Evolutionary conservation across 30 jellyfish, hydroid and myxozoan genomes (phyloP), one percentile per base, ranked within the genome.

Genomic region (Catostylus mosaicus): DNA sequence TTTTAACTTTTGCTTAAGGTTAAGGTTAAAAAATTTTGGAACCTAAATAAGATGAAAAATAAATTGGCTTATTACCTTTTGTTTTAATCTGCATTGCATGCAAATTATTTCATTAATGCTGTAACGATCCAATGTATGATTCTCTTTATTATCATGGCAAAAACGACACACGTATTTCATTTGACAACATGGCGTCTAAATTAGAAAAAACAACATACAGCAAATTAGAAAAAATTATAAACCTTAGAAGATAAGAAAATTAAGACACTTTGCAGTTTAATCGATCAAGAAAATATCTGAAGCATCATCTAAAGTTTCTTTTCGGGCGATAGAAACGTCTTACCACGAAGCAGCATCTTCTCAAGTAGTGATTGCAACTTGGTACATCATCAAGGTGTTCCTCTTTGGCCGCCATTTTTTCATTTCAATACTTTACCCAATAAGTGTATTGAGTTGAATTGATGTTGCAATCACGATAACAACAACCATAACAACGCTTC

Each of bases 141-240:
- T 83, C 57, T 92, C 96, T 3, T 48, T 51, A 1, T 81, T 92
- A 73, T 92, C 98, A 92, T 92, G 98, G 68, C 98, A 92, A 16
- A 92, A 65, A 22, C 98, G 83, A 67, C 98, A 92, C 27, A 33
- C 60, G 54, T 86, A 92, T 18, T 10, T 14, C 64, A 86, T 87
- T 34, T 52, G 51, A 63, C 98, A 92, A 61, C 98, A 92, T 22
- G 98, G 98, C 16, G 98, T 30, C 98, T 91, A 47, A 8, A 78
- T 65, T 37, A 70, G n/a, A n/a, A n/a, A n/a, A n/a, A n/a, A n/a
- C n/a, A n/a, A n/a, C n/a, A n/a, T n/a, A n/a, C n/a, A n/a, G n/a
- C n/a, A n/a, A n/a, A n/a, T n/a, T n/a, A n/a, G n/a, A n/a, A n/a
- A n/a, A n/a, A n/a, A n/a, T n/a, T n/a, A n/a, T n/a, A n/a, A n/a